Evolutionary conservation across 2,113 vertebrate genomes (phyloP).

Genomic region (Nibea albiflora): DNA sequence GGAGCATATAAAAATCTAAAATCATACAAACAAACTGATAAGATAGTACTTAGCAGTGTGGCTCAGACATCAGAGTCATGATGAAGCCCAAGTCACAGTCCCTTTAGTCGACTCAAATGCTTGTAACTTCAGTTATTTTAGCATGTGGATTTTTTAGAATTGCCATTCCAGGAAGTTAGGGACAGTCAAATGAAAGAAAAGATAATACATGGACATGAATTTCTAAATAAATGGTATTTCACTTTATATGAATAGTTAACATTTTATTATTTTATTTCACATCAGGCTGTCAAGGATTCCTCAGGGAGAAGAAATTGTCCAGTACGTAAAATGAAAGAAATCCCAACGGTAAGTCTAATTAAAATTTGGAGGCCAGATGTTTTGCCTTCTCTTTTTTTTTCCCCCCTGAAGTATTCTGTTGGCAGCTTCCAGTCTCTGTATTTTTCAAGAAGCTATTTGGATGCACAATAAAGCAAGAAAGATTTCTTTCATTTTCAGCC

Average conservation of each 20-base stretch:
- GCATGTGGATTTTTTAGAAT: constrained; percentile 1
- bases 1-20: constrained; percentile 38
- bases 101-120: neutral
- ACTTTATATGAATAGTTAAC: constrained; percentile 40
- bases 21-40: constrained; percentile 54
- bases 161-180: neutral
- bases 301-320: constrained; percentile 61
- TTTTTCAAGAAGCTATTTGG: constrained; percentile 81
- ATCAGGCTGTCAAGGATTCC: constrained; percentile 74
- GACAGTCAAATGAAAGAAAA: constrained; percentile 7
- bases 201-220: constrained; percentile 14
- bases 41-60: constrained; percentile 33
- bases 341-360: constrained; percentile 82
- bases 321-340: constrained; percentile 75
- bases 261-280: constrained; percentile 47
- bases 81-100: neutral
- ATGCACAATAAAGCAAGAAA: constrained; percentile 81
- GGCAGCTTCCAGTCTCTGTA: constrained; percentile 74
- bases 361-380: constrained; percentile 85
- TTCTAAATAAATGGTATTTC: constrained; percentile 31
- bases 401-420: constrained; percentile 74
- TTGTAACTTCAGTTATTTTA: neutral
- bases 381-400: constrained; percentile 78
- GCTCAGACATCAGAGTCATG: constrained; percentile 14
- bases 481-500: constrained; percentile 79